phyloP scores from a whole-genome alignment of 2,797 vertebrate species.

The Fistularia commersonii region DNA sequence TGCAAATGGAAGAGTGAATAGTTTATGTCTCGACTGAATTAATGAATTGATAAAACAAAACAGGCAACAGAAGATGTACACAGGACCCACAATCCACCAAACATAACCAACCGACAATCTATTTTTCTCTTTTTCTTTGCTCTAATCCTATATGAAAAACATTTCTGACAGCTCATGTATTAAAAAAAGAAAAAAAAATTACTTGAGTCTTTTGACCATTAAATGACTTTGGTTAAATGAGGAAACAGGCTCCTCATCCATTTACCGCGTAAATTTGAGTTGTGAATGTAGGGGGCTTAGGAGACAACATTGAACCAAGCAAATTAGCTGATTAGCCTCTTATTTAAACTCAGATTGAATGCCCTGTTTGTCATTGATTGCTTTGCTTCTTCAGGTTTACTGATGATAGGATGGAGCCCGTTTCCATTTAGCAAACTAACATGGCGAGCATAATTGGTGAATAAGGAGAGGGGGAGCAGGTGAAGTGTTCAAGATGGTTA shows the following conservation, averaged over 20 bases:
- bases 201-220: too few relatives aligned
- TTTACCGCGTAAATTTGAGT: constrained; percentile 29
- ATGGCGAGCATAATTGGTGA: constrained; percentile 20
- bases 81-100: too few relatives aligned
- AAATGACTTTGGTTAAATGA: constrained; percentile 8
- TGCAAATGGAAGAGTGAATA: too few relatives aligned
- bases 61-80: too few relatives aligned
- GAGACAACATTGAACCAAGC: constrained; percentile 48
- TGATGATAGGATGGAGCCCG: constrained; percentile 28
- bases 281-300: constrained; percentile 31
- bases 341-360: constrained; percentile 65
- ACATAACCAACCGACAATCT: too few relatives aligned
- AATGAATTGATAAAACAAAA: too few relatives aligned
- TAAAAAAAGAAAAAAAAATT: too few relatives aligned
- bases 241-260: constrained; percentile 36
- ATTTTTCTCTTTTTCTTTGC: too few relatives aligned
- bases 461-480: constrained; percentile 1
- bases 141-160: too few relatives aligned
- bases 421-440: constrained; percentile 44
- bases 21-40: too few relatives aligned
- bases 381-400: constrained; percentile 49
- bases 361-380: constrained; percentile 60
- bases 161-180: too few relatives aligned
- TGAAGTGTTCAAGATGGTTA: constrained; percentile 8
- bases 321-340: constrained; percentile 67